These are phyloP conservation scores for Dipodomys merriami DNA, from an alignment of 2,113 vertebrate species.

Conservation along the genomic window DNA sequence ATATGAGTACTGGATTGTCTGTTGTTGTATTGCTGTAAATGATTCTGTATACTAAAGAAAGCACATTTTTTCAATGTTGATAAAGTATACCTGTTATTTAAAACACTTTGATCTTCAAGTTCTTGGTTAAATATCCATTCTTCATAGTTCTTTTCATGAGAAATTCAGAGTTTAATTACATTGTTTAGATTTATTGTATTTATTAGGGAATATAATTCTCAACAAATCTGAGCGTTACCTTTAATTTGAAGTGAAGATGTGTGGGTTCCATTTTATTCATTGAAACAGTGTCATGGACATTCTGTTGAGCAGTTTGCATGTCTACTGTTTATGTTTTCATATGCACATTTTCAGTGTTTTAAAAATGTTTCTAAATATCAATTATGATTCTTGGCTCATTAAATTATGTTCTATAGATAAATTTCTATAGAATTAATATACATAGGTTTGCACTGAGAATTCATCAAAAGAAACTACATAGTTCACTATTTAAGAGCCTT, in stretches of 20 bases:
- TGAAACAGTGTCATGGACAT: slow-evolving; percentile 12
- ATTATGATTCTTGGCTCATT: slow-evolving; percentile 28
- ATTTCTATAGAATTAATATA: slow-evolving; percentile 22
- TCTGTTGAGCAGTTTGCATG: slow-evolving; percentile 11
- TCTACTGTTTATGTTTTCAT: slow-evolving; percentile 25
- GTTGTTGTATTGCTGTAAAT: slow-evolving; percentile 33
- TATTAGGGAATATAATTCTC: slow-evolving; percentile 47
- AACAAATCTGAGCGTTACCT: slow-evolving; percentile 56
- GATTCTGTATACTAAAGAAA: slow-evolving; percentile 22
- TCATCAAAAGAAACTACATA: slow-evolving; percentile 41
- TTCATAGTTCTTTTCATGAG: slow-evolving; percentile 56
- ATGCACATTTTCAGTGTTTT: background rate
- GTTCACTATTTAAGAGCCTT: slow-evolving; percentile 3
- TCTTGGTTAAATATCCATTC: background rate
- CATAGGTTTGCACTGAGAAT: slow-evolving; percentile 7
- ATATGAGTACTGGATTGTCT: background rate
- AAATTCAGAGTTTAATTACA: slow-evolving; percentile 59
- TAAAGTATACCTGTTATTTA: slow-evolving; percentile 24
- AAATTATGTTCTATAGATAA: slow-evolving; percentile 25
- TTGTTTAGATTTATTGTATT: slow-evolving; percentile 52
- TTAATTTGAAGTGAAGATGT: slow-evolving; percentile 62
- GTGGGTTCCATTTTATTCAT: slow-evolving; percentile 58
- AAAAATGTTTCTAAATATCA: slow-evolving; percentile 35
- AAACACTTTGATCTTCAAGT: background rate
- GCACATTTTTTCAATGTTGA: slow-evolving; percentile 34